These are phyloP conservation scores for Cyrtorhinus lividipennis DNA, from an alignment of 1,140 invertebrate genomes.

Conservation along the genomic window DNA sequence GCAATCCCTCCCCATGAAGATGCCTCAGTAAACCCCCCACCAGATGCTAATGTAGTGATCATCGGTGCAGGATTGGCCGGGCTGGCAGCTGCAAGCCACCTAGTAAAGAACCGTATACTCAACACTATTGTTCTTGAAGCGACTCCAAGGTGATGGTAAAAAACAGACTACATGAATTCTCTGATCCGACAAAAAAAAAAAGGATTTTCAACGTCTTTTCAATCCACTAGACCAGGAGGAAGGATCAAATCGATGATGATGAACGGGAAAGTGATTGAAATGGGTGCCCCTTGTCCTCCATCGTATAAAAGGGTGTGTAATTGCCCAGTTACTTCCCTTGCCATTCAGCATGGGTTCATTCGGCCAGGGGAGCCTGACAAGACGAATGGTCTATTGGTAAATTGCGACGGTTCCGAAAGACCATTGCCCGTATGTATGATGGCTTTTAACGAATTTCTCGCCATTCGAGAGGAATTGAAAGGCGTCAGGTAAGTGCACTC, in stretches of 20 bases:
- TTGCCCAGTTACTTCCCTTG: not conserved
- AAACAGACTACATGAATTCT: too few relatives aligned
- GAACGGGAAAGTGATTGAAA: conserved; percentile 3
- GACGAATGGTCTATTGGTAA: conserved; percentile 6
- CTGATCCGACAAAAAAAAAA: too few relatives aligned
- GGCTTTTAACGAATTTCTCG: conserved; percentile 10
- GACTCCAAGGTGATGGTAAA: not conserved
- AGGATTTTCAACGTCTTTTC: too few relatives aligned
- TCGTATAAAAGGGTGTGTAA: not conserved
- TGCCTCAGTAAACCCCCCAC: not conserved
- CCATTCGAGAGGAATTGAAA: conserved; percentile 2
- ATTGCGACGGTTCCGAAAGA: conserved; percentile 4
- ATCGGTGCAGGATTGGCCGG: not conserved
- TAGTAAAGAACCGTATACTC: not conserved
- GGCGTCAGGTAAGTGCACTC: not conserved
- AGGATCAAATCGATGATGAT: not conserved
- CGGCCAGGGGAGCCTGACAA: not conserved
- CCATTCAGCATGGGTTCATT: not conserved
- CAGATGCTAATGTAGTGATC: not conserved
- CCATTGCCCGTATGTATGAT: conserved; percentile 1
- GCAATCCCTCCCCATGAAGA: not conserved
- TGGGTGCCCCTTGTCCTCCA: not conserved
- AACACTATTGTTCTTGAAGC: not conserved
- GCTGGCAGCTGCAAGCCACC: not conserved
- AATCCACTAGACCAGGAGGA: conserved; percentile 4